These are phyloP conservation scores for Ylistrum balloti DNA, from an alignment of 1,140 invertebrate species.

Conservation along the genomic window DNA sequence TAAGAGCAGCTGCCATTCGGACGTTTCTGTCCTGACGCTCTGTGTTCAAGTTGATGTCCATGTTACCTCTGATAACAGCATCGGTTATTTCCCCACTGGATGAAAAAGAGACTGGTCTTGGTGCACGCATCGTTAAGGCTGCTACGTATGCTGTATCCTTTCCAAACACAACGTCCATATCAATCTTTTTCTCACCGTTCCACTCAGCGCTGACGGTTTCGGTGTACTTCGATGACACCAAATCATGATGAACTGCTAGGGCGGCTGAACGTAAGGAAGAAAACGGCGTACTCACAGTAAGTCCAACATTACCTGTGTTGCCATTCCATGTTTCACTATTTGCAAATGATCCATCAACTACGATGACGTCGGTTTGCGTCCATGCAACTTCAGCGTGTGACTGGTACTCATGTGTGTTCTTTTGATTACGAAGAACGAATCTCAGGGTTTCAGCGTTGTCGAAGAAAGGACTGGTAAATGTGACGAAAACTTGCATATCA, in stretches of 20 bases:
- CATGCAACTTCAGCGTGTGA: no score
- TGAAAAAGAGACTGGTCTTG: conserved; percentile 59
- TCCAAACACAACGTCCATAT: conserved; percentile 69
- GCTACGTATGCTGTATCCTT: conserved; percentile 62
- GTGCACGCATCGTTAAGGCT: conserved; percentile 61
- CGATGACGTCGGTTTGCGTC: no score
- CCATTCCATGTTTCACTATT: no score
- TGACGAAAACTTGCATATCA: no score
- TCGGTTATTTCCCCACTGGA: conserved; percentile 17
- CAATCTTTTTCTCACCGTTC: conserved; percentile 63
- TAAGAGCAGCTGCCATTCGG: conserved; percentile 41
- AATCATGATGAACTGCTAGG: conserved; percentile 48
- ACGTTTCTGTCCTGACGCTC: conserved; percentile 59
- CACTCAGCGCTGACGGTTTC: conserved; percentile 51
- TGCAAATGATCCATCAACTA: no score
- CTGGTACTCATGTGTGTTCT: no score
- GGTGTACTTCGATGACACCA: conserved; percentile 45
- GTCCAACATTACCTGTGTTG: conserved; percentile 41
- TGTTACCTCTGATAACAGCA: conserved; percentile 24
- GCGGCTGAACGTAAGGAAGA: conserved; percentile 41
- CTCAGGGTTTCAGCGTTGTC: no score
- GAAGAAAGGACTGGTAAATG: no score
- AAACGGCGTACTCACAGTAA: conserved; percentile 67
- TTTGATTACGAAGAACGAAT: no score
- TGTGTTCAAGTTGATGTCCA: conserved; percentile 70